Evolutionary conservation across 2,888 invertebrate species (phyloP).

Genomic region (Celastrina argiolus): DNA sequence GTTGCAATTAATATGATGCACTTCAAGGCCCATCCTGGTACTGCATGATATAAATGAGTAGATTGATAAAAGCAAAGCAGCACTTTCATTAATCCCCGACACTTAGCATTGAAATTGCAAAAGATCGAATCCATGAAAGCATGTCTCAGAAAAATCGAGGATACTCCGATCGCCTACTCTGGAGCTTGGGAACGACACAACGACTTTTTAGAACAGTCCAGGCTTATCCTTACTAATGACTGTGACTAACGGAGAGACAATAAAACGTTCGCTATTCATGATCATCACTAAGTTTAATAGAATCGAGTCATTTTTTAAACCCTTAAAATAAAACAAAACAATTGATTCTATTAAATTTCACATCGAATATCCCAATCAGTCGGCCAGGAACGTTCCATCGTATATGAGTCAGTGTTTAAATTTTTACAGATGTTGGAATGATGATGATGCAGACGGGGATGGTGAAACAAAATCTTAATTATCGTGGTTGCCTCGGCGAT

Average conservation of each 20-base stretch:
- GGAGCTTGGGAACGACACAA: slow-evolving; percentile 60
- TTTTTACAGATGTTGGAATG: slow-evolving; percentile 97
- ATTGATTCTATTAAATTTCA: slow-evolving; percentile 35
- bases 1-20: slow-evolving; percentile 67
- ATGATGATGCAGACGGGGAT: slow-evolving; percentile 98
- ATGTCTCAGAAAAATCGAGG: slow-evolving; percentile 71
- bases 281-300: slow-evolving; percentile 58
- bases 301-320: slow-evolving; percentile 41
- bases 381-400: slow-evolving; percentile 58
- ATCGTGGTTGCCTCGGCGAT: slow-evolving; percentile 88
- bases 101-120: slow-evolving; percentile 51
- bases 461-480: slow-evolving; percentile 93
- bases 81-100: slow-evolving; percentile 66
- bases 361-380: slow-evolving; percentile 39
- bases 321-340: slow-evolving; percentile 12
- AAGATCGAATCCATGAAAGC: slow-evolving; percentile 71
- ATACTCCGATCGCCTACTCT: slow-evolving; percentile 46
- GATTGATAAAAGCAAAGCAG: slow-evolving; percentile 67
- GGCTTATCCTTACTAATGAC: slow-evolving; percentile 70
- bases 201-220: slow-evolving; percentile 70
- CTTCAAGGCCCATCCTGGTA: slow-evolving; percentile 68
- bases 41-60: slow-evolving; percentile 69
- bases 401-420: slow-evolving; percentile 77
- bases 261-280: slow-evolving; percentile 56
- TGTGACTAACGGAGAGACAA: slow-evolving; percentile 63